Evolutionary conservation across 2,113 vertebrate species (phyloP).

Genomic region (Apodemus sylvaticus): DNA sequence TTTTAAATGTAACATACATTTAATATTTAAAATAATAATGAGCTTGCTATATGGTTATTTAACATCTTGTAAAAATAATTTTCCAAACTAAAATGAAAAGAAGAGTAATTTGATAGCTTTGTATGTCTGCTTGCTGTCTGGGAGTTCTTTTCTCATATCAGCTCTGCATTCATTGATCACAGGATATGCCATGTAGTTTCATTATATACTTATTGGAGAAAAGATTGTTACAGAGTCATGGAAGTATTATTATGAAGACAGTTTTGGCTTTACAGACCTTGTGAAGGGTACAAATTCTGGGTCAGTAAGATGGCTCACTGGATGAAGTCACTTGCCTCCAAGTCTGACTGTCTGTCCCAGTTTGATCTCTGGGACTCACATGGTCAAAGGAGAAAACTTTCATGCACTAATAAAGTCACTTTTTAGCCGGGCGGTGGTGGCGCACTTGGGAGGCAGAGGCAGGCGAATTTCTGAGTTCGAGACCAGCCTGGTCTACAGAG

Average conservation of each 20-base stretch:
- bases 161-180: too few relatives aligned
- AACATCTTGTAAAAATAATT: background rate
- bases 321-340: background rate
- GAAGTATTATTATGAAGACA: background rate
- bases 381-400: background rate
- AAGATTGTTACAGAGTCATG: background rate
- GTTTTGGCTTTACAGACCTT: background rate
- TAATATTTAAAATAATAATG: background rate
- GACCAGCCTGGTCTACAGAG: too few relatives aligned
- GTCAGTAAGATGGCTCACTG: background rate
- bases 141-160: background rate
- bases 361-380: background rate
- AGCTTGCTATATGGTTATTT: background rate
- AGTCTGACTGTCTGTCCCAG: background rate
- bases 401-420: background rate
- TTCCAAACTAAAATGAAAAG: background rate
- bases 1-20: background rate
- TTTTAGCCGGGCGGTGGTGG: background rate
- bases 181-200: background rate
- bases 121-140: background rate
- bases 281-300: background rate
- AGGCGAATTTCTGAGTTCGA: too few relatives aligned
- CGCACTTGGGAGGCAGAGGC: too few relatives aligned
- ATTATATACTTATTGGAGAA: background rate
- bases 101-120: background rate